Evolutionary conservation across 2,888 invertebrate species (phyloP), one percentile per base, ranked within the genome.

Genomic region (Trachelus iudaicus): DNA sequence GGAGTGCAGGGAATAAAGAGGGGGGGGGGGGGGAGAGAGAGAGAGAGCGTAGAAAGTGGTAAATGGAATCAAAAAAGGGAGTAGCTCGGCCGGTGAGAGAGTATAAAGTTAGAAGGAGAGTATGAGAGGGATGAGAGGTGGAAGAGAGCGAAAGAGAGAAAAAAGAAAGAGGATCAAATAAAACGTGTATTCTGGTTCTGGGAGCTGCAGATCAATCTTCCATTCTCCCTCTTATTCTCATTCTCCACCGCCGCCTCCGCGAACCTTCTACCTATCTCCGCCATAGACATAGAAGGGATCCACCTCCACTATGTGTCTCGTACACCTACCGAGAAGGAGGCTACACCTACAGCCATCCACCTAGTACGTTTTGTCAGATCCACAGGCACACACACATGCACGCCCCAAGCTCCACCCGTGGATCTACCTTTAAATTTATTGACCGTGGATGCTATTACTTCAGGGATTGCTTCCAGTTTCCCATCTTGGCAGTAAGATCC

Each of bases 121-220:
- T 23, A 23, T 23, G 23, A 40, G 40, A 40, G 40, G 40, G 40
- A 40, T 40, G 37, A 37, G 37, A 35, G 35, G 35, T 35, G 35
- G 40, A 40, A 15, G 40, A 40, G 40, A 40, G 6, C 23, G 23
- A 40, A 6, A 40, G 40, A 4, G 40, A 40, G 4, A 15, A 4
- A 40, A 40, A 2, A 40, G 40, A 40, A 6, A 83, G 81, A 81
- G 81, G 83, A 83, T 85, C 82, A 81, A 84, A 83, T 85, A 83
- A 83, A 84, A 83, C 80, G 82, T 80, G 77, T 81, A 82, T 83
- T 71, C 71, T 71, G 31, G 71, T 33, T 35, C 76, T 71, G 40
- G 79, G 81, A 82, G 81, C 83, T 75, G 80, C 85, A 84, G 85
- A 86, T 86, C 85, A 86, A 86, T 86, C 86, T 85, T 85, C 82